Evolutionary conservation across 2,113 vertebrate genomes (phyloP), one percentile per base, ranked within the genome.

Genomic region (Arothron firmamentum): DNA sequence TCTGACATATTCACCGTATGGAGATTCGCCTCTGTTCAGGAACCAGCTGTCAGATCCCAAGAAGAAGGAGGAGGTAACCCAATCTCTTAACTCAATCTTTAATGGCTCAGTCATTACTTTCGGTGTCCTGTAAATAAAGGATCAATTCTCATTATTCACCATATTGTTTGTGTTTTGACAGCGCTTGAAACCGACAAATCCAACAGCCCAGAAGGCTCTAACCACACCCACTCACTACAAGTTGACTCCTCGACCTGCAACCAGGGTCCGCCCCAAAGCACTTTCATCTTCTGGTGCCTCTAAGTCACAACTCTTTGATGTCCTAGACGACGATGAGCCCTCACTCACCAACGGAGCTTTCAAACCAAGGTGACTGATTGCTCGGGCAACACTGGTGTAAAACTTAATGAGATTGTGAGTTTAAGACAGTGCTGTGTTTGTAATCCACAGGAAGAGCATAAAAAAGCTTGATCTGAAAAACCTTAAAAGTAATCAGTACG

Each of bases 391-490:
- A 5, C 2, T 7, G 9, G 19, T 17, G 23, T 17, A 47, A 17
- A 17, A 47, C 45, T 17, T 21, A 23, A 7, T 52, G 23, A 28
- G 13, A 31, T 17, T 2, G 19, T 25, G 19, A 12, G 5, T 1
- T 17, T 6, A 52, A 4, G 3, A 8, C 5, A 17, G 16, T 28
- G 6, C 45, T 21, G 23, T 65, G 20, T 64, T 11, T 57, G 18
- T 68, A 49, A 4, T 74, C 0, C 1, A 23, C 75, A 98, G 96
- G 87, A 98, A 96, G 72, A 98, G 92, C 82, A 98, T 99, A 74
- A 98, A 98, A 82, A 99, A 98, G 58, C 83, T 99, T 58, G 93
- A 97, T 23, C 83, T 99, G 88, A 99, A 98, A 88, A 98, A 95
- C 77, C 89, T 97, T 42, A 96, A 89, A 74, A 92, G 83, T 85